Evolutionary conservation across 2,113 vertebrate genomes (phyloP), one percentile per base, ranked within the genome.

Genomic region (Amia ocellicauda): DNA sequence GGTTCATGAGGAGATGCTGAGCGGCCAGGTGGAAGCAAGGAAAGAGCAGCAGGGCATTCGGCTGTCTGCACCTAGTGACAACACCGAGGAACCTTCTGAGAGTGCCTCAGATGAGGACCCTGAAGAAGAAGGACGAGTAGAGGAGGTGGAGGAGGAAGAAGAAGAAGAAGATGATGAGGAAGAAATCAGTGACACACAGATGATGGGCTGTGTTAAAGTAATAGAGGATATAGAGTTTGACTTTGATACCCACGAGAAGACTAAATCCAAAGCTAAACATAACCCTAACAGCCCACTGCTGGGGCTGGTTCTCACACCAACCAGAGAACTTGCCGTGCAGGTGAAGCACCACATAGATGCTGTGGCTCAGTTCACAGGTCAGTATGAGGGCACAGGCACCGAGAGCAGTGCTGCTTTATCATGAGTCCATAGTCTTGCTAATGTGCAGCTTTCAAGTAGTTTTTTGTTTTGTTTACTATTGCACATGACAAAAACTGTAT

Each of bases 331-430:
- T 61, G 97, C 97, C 3, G 86, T 98, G 42, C 96, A 98, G 82
- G 94, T 99, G 65, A 98, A 95, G 52, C 93, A 98, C 62, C 95
- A 98, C 61, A 89, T 98, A 40, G 97, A 98, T 64, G 95, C 95
- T 14, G 88, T 91, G 3, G 85, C 94, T 10, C 90, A 78, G 75
- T 98, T 94, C 80, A 94, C 95, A 76, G 92, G 97, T 97, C 63
- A 67, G 66, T 69, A 27, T 13, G 14, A 2, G 2, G 20, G 53
- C 5, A 9, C n/a, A 2, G 9, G 22, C 8, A 4, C 53, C 29
- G 5, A 40, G 56, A 36, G n/a, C n/a, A n/a, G n/a, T n/a, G n/a
- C n/a, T n/a, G n/a, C n/a, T n/a, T n/a, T n/a, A n/a, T n/a, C n/a
- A n/a, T n/a, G n/a, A n/a, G n/a, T n/a, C n/a, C n/a, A n/a, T n/a